phyloP scores from a whole-genome alignment of 2,797 vertebrate genomes.

The Phalloptychus januarius region DNA sequence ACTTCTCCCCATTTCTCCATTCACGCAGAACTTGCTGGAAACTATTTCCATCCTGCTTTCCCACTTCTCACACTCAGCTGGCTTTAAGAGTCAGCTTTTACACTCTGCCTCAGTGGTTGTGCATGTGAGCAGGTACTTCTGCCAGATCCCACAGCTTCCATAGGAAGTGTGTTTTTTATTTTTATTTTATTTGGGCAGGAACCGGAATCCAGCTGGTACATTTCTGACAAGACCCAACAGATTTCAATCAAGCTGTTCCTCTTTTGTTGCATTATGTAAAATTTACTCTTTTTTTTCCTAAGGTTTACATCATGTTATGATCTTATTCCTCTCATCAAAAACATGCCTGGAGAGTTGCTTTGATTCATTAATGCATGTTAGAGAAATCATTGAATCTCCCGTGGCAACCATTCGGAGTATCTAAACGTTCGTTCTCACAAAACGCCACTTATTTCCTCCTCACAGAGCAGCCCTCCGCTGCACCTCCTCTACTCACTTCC shows the following conservation, averaged over 20 bases:
- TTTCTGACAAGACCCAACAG: neutral
- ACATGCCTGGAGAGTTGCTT: neutral
- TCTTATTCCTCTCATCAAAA: neutral
- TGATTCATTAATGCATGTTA: neutral
- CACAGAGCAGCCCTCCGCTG: too few relatives aligned
- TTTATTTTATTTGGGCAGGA: conserved; percentile 13
- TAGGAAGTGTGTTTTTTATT: conserved; percentile 10
- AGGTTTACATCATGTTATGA: neutral
- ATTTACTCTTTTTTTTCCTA: neutral
- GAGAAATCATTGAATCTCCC: neutral
- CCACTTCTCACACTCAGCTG: conserved; percentile 44
- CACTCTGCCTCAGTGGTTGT: conserved; percentile 28
- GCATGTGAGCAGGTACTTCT: conserved; percentile 36
- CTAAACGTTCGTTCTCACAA: neutral
- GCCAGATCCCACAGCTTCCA: conserved; percentile 38
- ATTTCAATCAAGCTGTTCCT: neutral
- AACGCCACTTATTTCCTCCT: neutral
- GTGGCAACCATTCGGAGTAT: neutral
- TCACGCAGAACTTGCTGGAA: conserved; percentile 62
- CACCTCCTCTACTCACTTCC: too few relatives aligned
- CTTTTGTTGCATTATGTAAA: neutral
- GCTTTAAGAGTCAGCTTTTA: conserved; percentile 54
- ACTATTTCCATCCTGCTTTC: conserved; percentile 65
- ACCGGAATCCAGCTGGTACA: conserved; percentile 15
- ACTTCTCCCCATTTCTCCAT: conserved; percentile 35